phyloP scores from a whole-genome alignment of 2,113 vertebrate genomes.

The Dendropsophus ebraccatus region DNA sequence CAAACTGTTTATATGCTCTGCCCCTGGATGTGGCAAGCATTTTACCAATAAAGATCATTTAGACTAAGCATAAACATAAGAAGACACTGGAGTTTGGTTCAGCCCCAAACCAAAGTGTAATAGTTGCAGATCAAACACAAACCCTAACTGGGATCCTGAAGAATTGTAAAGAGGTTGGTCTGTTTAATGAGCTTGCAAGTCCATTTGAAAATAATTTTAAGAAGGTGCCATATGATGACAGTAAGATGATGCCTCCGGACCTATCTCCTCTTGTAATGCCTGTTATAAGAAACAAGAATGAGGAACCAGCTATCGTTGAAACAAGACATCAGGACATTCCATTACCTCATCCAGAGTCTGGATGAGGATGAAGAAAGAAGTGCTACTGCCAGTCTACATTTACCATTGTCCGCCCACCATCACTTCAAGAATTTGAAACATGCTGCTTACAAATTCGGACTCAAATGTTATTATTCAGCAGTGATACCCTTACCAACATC shows the following conservation, averaged over 20 bases:
- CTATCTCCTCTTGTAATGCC: constrained; percentile 95
- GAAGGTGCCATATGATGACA: too few species aligned
- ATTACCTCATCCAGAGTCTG: constrained; percentile 95
- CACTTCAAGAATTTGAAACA: constrained; percentile 96
- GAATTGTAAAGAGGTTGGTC: too few species aligned
- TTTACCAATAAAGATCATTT: too few species aligned
- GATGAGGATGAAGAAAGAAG: constrained; percentile 80
- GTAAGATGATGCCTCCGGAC: constrained; percentile 97
- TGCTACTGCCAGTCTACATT: constrained; percentile 93
- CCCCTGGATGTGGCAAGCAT: too few species aligned
- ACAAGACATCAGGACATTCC: constrained; percentile 91
- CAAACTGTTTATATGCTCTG: too few species aligned
- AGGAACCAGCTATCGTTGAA: constrained; percentile 83
- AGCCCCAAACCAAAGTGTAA: too few species aligned
- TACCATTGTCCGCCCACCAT: constrained; percentile 96
- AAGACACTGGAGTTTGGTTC: too few species aligned
- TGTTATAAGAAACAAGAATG: constrained; percentile 93
- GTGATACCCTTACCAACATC: constrained; percentile 97
- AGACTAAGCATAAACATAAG: too few species aligned
- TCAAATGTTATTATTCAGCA: constrained; percentile 97
- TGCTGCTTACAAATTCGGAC: constrained; percentile 95
- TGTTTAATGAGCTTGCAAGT: too few species aligned
- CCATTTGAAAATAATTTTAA: too few species aligned
- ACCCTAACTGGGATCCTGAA: too few species aligned
- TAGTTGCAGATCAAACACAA: too few species aligned